These are phyloP conservation scores for Labeo catla DNA, from an alignment of 2,113 vertebrate genomes.

Conservation along the genomic window DNA sequence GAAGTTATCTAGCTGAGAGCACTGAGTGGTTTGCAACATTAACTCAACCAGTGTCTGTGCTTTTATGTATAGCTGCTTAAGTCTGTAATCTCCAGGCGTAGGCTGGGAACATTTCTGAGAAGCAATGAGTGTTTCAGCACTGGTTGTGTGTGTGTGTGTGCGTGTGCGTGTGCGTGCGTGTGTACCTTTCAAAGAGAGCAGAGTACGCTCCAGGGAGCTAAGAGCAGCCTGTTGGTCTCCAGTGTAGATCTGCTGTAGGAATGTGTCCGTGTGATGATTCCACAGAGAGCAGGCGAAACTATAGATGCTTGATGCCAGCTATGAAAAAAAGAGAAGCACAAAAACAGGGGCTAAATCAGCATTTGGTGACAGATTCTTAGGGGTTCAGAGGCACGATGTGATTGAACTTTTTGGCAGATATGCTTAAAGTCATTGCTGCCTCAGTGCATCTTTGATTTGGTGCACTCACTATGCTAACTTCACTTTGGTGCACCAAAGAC, in stretches of 20 bases:
- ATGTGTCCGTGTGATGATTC: constrained; percentile 95
- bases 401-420: background rate
- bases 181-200: constrained; percentile 94
- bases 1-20: background rate
- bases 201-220: constrained; percentile 90
- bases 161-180: background rate
- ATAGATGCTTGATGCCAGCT: constrained; percentile 96
- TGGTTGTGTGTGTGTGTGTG: background rate
- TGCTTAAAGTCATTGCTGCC: background rate
- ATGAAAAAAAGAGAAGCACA: constrained; percentile 62
- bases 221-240: constrained; percentile 81
- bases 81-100: constrained; percentile 11
- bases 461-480: background rate
- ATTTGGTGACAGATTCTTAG: background rate
- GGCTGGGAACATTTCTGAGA: background rate
- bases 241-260: constrained; percentile 87
- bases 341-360: background rate
- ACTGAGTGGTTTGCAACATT: background rate
- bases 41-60: background rate
- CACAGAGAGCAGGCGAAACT: constrained; percentile 94
- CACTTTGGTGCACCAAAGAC: constrained; percentile 36
- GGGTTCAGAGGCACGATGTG: background rate
- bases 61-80: background rate
- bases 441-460: background rate
- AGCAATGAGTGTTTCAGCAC: background rate